phyloP scores from a whole-genome alignment of 2,797 vertebrate genomes.

The Pachyuromys duprasi region DNA sequence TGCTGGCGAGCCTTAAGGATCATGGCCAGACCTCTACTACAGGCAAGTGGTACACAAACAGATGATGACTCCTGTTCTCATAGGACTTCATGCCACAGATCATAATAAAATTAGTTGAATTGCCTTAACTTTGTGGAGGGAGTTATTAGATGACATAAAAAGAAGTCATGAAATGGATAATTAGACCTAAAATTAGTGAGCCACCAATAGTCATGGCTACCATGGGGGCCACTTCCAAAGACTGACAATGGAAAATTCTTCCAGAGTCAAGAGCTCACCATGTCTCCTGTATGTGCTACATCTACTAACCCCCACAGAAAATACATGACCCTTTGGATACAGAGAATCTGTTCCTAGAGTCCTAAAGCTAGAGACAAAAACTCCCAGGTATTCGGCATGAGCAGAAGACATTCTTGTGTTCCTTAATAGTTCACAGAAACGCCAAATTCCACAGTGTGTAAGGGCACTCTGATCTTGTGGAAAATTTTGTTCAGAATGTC shows the following conservation, averaged over 20 bases:
- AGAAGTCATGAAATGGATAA: background rate
- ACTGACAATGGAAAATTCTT: too few relatives aligned
- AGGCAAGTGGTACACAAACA: background rate
- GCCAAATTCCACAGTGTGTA: background rate
- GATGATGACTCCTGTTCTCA: background rate
- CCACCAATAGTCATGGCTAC: background rate
- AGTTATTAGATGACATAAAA: background rate
- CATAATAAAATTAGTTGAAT: background rate
- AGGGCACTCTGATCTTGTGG: background rate
- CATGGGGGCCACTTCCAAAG: background rate
- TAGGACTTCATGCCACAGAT: background rate
- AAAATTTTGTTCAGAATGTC: conserved; percentile 35
- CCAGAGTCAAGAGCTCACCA: background rate
- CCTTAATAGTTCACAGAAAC: background rate
- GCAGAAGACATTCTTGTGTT: background rate
- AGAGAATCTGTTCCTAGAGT: background rate
- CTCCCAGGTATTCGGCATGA: background rate
- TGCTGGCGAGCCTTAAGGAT: background rate
- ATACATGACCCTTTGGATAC: background rate
- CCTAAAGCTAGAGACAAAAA: background rate
- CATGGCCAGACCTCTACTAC: background rate
- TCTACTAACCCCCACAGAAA: background rate
- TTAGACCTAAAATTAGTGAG: background rate
- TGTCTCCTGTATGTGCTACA: background rate
- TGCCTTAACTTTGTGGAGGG: background rate